Evolutionary conservation across 2,888 invertebrate genomes (phyloP).

Genomic region (Helleia helle): DNA sequence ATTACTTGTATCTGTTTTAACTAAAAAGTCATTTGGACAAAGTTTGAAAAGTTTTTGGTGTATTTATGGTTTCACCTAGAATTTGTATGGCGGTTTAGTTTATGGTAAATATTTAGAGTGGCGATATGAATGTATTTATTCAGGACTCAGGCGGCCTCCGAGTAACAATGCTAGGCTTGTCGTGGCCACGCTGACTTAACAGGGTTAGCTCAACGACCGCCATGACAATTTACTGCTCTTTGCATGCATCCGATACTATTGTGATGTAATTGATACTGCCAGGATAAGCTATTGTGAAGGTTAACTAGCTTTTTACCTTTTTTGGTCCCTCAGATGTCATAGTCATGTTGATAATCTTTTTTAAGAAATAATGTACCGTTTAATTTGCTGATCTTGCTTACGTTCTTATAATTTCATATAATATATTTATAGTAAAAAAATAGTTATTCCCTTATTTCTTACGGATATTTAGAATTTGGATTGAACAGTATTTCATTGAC

Average conservation of each 20-base stretch:
- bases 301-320: neutral
- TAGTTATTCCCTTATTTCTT: too few species aligned
- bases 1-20: too few species aligned
- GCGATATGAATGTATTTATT: slow-evolving; percentile 75
- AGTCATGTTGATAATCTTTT: too few species aligned
- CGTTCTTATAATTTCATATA: too few species aligned
- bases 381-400: too few species aligned
- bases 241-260: slow-evolving; percentile 9
- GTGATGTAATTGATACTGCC: slow-evolving; percentile 5
- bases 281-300: neutral
- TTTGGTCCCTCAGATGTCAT: neutral
- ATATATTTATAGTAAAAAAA: too few species aligned
- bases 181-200: slow-evolving; percentile 37
- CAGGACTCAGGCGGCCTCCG: slow-evolving; percentile 62
- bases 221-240: slow-evolving; percentile 13
- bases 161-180: slow-evolving; percentile 73
- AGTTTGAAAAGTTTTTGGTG: neutral
- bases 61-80: too few species aligned
- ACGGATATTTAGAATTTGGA: too few species aligned
- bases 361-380: too few species aligned
- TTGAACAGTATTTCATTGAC: too few species aligned
- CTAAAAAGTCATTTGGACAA: neutral
- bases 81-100: too few species aligned
- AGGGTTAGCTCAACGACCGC: slow-evolving; percentile 42
- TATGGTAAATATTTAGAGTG: slow-evolving; percentile 71